phyloP scores from a whole-genome alignment of 2,797 vertebrate species.

The Xenopus petersii region DNA sequence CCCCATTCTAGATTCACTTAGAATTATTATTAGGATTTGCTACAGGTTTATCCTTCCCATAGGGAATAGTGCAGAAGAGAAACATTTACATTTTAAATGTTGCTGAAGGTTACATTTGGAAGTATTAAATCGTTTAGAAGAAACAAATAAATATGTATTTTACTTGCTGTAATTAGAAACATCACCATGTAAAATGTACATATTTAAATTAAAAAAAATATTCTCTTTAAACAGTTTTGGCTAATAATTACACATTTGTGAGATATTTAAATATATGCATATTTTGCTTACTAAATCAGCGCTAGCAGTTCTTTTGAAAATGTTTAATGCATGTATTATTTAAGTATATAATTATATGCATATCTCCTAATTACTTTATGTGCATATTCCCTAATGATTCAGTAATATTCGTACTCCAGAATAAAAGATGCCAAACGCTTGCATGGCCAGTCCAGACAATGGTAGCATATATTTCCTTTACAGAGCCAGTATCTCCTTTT shows the following conservation, averaged over 20 bases:
- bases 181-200: conserved; percentile 35
- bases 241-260: not conserved
- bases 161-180: conserved; percentile 29
- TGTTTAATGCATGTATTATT: not conserved
- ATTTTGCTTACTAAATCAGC: not conserved
- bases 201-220: conserved; percentile 33
- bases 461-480: too few relatives aligned
- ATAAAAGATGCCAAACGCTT: too few relatives aligned
- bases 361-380: not conserved
- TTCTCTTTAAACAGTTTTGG: conserved; percentile 16
- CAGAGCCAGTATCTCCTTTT: too few relatives aligned
- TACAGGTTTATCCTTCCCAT: conserved; percentile 38
- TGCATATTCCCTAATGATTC: not conserved
- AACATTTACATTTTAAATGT: conserved; percentile 29
- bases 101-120: conserved; percentile 42
- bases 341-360: not conserved
- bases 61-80: conserved; percentile 37
- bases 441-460: too few relatives aligned
- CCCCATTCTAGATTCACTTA: conserved; percentile 40
- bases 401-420: not conserved
- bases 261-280: not conserved
- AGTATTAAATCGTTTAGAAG: conserved; percentile 20
- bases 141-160: conserved; percentile 48
- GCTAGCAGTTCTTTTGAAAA: conserved; percentile 4
- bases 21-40: conserved; percentile 54